These are phyloP conservation scores for Erynnis tages DNA, from an alignment of 2,888 invertebrate species.

Conservation along the genomic window DNA sequence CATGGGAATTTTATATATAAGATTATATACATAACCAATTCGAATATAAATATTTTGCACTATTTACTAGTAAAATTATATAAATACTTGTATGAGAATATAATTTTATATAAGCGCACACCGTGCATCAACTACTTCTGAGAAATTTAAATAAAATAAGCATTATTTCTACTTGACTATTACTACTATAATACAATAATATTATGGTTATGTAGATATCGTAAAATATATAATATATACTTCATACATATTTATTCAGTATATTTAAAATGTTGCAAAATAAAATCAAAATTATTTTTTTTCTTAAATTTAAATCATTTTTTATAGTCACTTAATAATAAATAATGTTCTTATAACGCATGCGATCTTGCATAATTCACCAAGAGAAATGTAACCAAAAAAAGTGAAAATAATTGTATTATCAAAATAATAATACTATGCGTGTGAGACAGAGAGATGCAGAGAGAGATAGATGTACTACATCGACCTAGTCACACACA, in stretches of 20 bases:
- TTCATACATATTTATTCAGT: background rate
- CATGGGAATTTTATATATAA: too few relatives aligned
- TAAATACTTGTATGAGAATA: conserved; percentile 8
- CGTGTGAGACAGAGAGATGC: conserved; percentile 74
- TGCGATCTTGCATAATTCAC: background rate
- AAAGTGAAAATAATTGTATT: conserved; percentile 35
- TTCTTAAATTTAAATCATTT: too few relatives aligned
- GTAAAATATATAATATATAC: conserved; percentile 27
- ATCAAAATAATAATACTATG: conserved; percentile 43
- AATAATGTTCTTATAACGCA: background rate
- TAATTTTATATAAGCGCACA: conserved; percentile 30
- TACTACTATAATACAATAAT: conserved; percentile 8
- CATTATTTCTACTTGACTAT: conserved; percentile 24
- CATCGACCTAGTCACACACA: conserved; percentile 78
- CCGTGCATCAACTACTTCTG: conserved; percentile 32
- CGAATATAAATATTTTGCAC: background rate
- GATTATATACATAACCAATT: too few relatives aligned
- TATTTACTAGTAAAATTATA: conserved; percentile 3
- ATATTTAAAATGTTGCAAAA: background rate
- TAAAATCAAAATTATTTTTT: too few relatives aligned
- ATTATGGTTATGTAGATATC: conserved; percentile 5
- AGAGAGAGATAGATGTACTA: conserved; percentile 71
- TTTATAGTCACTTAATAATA: too few relatives aligned
- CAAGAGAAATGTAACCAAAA: background rate
- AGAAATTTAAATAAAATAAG: conserved; percentile 26